These are phyloP conservation scores for Drosophila sordidula DNA, from an alignment of 2,888 invertebrate species.

Conservation along the genomic window DNA sequence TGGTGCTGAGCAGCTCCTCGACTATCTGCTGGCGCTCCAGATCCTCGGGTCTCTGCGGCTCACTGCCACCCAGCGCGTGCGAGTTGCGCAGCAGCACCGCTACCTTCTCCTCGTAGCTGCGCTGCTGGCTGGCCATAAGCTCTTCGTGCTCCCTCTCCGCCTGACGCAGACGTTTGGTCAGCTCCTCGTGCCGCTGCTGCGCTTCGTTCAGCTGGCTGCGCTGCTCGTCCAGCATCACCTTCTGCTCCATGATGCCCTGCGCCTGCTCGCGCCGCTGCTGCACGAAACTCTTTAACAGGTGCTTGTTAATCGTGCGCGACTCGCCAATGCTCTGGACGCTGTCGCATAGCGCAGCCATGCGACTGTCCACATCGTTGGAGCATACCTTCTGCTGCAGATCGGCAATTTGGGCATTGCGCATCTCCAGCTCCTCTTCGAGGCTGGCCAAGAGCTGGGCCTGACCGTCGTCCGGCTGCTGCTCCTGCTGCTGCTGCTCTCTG, in stretches of 20 bases:
- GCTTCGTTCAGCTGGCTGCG: constrained; percentile 86
- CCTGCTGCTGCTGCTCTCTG: constrained; percentile 34
- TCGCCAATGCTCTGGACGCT: constrained; percentile 91
- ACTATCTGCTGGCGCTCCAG: constrained; percentile 30
- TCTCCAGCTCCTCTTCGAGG: constrained; percentile 82
- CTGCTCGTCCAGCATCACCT: constrained; percentile 85
- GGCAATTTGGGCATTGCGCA: constrained; percentile 83
- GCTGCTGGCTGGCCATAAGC: constrained; percentile 86
- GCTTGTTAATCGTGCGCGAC: constrained; percentile 90
- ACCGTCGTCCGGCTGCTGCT: constrained; percentile 34
- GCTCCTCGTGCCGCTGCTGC: constrained; percentile 81
- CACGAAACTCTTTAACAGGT: constrained; percentile 83
- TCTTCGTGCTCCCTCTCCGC: constrained; percentile 86
- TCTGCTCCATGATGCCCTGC: constrained; percentile 86
- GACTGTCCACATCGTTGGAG: constrained; percentile 91
- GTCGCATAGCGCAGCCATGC: constrained; percentile 89
- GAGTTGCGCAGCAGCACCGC: constrained; percentile 37
- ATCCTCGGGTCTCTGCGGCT: neutral
- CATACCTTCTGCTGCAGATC: constrained; percentile 85
- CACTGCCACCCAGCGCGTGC: neutral
- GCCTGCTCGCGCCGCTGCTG: constrained; percentile 81
- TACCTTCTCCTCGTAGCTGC: constrained; percentile 87
- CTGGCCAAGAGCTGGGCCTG: constrained; percentile 49
- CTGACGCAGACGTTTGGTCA: constrained; percentile 86
- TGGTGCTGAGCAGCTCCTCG: constrained; percentile 35